phyloP scores from a whole-genome alignment of 2,888 invertebrate species.

The Drosophila kuntzei region DNA sequence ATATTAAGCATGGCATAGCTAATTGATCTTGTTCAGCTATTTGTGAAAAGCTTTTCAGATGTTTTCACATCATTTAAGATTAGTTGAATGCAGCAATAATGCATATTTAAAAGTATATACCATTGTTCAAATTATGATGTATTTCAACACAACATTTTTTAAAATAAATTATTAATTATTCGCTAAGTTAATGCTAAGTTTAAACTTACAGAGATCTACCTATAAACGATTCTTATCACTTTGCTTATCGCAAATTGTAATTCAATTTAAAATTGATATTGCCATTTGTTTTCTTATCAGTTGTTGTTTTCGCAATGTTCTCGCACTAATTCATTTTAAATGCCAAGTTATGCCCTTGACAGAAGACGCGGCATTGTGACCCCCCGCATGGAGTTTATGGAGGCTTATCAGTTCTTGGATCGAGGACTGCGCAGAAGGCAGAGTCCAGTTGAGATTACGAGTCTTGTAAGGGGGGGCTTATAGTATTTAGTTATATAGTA shows the following conservation, averaged over 20 bases:
- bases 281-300: constrained; percentile 48
- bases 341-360: constrained; percentile 45
- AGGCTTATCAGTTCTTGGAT: constrained; percentile 12
- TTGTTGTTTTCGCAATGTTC: constrained; percentile 49
- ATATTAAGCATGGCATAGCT: not conserved
- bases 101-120: too few relatives aligned
- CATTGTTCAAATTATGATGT: too few relatives aligned
- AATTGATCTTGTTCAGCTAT: constrained; percentile 2
- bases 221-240: not conserved
- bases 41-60: not conserved
- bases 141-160: too few relatives aligned
- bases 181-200: too few relatives aligned
- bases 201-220: not conserved
- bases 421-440: constrained; percentile 25
- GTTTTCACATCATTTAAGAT: not conserved
- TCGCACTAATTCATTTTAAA: constrained; percentile 62
- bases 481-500: constrained; percentile 3
- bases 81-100: too few relatives aligned
- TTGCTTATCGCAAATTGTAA: constrained; percentile 10
- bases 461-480: not conserved
- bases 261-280: constrained; percentile 26
- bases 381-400: constrained; percentile 28
- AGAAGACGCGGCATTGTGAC: not conserved
- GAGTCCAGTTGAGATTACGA: constrained; percentile 9
- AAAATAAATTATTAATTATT: too few relatives aligned